Conservation (phyloP, 2,797 vertebrate species). For the Etheostoma nigrum region DNA sequence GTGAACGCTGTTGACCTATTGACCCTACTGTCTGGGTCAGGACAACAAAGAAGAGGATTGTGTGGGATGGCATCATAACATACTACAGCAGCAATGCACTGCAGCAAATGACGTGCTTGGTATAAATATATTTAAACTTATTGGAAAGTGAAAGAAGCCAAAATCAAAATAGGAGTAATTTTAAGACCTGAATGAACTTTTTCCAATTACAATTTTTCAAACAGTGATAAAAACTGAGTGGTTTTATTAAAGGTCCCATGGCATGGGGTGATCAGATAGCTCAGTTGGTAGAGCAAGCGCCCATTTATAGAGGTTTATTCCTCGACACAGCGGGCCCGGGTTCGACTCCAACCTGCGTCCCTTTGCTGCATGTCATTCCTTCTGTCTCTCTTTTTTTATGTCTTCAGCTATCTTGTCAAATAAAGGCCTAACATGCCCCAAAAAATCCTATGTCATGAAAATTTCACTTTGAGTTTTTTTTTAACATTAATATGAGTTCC, state of each 20-base stretch:
- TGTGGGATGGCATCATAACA: slow-evolving; percentile 26
- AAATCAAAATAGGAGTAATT: neutral
- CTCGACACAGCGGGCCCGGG: no score
- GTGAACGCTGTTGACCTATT: slow-evolving; percentile 63
- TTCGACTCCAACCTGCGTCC: no score
- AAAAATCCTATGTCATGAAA: no score
- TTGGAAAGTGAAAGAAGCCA: neutral
- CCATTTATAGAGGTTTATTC: no score
- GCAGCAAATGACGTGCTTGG: neutral
- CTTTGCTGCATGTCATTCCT: no score
- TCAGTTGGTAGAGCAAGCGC: no score
- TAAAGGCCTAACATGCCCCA: no score
- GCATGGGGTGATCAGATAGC: no score
- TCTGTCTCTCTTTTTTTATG: no score
- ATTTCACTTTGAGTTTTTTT: no score
- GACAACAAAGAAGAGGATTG: slow-evolving; percentile 40
- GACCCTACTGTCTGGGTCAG: slow-evolving; percentile 49
- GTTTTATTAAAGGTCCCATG: neutral
- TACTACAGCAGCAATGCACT: neutral
- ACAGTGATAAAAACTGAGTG: neutral
- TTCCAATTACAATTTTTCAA: neutral
- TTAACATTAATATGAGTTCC: no score
- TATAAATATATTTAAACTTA: neutral
- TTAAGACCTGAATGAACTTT: neutral
- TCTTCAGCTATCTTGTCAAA: no score